Evolutionary conservation across 2,113 vertebrate species (phyloP), one percentile per base, ranked within the genome.

Genomic region (Platichthys stellatus): DNA sequence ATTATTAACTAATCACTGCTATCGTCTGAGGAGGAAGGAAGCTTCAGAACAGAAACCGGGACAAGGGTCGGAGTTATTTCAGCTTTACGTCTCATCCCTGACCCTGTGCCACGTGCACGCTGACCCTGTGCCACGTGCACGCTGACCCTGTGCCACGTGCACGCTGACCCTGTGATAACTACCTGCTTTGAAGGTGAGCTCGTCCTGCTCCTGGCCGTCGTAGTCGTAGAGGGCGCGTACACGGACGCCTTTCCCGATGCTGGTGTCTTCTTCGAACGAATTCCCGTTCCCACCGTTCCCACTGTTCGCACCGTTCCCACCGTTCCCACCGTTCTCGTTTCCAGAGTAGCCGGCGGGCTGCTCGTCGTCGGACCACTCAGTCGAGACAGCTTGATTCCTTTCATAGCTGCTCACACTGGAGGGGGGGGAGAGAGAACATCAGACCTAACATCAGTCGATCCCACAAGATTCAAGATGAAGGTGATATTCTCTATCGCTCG

Each of bases 101-200:
- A 31, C 28, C 28, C 28, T 31, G 28, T 31, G 28, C 28, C 28
- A 31, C 28, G 28, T 31, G 28, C 28, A 6, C 28, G 5, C 28
- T 31, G 28, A 31, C 28, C 28, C 28, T 31, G 28, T 31, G 28
- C 28, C 28, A 31, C 28, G 28, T 31, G 28, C 28, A 6, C 28
- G 28, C 28, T 31, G 28, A 31, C 28, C 28, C 28, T 31, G 28
- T 31, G 28, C 28, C 28, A 31, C 28, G 28, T 31, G 28, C 28
- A 6, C 28, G 28, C 28, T 31, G 28, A 24, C 24, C 24, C 24
- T 24, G 24, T 24, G 26, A 59, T 56, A 51, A 62, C 69, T 93
- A 99, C 98, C 98, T 63, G 97, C 97, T 96, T 97, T 98, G 90
- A 99, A 99, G 92, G 95, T 95, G 85, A 99, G 96, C 81, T 99